Conservation (phyloP, 2,113 vertebrate species). For the Xenus cinereus region DNA sequence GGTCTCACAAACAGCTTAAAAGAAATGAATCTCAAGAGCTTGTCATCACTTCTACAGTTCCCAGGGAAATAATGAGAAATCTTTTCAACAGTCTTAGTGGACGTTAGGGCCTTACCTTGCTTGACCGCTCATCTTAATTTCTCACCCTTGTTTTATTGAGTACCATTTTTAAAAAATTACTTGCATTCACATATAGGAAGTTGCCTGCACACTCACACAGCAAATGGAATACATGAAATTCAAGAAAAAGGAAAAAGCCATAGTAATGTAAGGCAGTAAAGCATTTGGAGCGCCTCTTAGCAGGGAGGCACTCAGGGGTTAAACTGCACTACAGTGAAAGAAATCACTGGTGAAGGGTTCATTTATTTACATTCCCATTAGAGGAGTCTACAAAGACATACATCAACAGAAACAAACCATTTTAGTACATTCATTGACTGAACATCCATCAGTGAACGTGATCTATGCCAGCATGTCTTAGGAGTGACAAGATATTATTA, state of each 20-base stretch:
- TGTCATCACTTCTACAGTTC: not conserved
- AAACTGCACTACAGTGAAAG: constrained; percentile 24
- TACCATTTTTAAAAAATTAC: not conserved
- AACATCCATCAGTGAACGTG: constrained; percentile 66
- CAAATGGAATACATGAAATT: not conserved
- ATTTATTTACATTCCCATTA: constrained; percentile 57
- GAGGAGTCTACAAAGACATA: constrained; percentile 51
- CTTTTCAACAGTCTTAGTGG: not conserved
- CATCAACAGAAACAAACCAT: constrained; percentile 64
- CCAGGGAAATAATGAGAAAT: not conserved
- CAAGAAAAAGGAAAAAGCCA: not conserved
- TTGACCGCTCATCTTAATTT: not conserved
- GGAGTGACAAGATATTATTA: constrained; percentile 78
- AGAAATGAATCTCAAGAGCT: not conserved
- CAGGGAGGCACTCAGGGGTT: constrained; percentile 18
- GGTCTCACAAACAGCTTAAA: not conserved
- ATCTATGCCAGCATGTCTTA: constrained; percentile 68
- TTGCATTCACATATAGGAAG: not conserved
- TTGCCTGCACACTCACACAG: not conserved
- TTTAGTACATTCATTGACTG: constrained; percentile 38
- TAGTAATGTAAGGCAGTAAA: not conserved
- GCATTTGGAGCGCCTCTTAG: not conserved
- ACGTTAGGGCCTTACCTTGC: not conserved
- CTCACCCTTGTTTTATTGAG: not conserved
- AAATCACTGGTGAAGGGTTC: constrained; percentile 48